These are phyloP conservation scores for Melanotaenia trifasciata DNA, from an alignment of 2,797 vertebrate genomes.

Conservation along the genomic window DNA sequence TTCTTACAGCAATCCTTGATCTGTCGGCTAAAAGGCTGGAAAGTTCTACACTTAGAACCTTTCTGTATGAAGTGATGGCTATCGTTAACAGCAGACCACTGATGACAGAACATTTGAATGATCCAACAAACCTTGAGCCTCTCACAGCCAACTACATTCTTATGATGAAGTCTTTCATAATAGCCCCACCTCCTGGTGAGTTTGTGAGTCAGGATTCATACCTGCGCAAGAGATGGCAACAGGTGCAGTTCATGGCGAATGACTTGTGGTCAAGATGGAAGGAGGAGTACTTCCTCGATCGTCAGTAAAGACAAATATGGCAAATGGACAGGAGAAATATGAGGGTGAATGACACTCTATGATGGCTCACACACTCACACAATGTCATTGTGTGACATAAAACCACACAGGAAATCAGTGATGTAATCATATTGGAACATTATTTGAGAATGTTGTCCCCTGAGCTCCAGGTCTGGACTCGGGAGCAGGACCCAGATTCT, in stretches of 20 bases:
- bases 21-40: conserved; percentile 2
- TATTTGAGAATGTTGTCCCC: too few relatives aligned
- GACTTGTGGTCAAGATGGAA: background rate
- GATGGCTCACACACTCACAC: too few relatives aligned
- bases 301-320: background rate
- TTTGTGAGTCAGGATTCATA: background rate
- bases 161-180: background rate
- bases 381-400: too few relatives aligned
- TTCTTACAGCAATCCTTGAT: conserved; percentile 15
- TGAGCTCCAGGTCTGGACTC: too few relatives aligned
- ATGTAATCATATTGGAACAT: too few relatives aligned
- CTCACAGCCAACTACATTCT: background rate
- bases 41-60: background rate
- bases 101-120: background rate
- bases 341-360: background rate
- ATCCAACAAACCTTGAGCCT: background rate
- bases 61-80: conserved; percentile 26
- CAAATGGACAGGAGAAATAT: background rate
- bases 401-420: too few relatives aligned
- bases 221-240: background rate
- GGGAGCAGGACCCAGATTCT: too few relatives aligned
- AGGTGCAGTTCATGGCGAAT: background rate
- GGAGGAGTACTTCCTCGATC: background rate
- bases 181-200: background rate
- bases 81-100: conserved; percentile 10